These are phyloP conservation scores for Hymenopus coronatus DNA, from an alignment of 2,888 invertebrate species.

Conservation along the genomic window DNA sequence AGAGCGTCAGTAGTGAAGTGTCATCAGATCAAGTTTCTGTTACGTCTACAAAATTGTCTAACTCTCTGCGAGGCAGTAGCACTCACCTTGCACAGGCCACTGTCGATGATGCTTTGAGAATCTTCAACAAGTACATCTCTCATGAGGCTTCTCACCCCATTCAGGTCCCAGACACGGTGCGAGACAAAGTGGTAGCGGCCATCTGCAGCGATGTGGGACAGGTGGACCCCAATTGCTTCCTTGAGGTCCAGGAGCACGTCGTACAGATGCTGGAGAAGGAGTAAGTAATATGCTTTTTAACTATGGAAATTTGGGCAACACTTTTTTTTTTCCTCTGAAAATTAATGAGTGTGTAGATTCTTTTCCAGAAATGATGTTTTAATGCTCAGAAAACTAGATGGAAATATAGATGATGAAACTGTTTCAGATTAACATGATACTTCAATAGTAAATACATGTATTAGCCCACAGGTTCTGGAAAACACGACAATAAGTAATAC, in stretches of 20 bases:
- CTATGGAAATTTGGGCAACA: background rate
- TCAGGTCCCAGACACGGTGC: conserved; percentile 57
- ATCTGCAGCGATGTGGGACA: conserved; percentile 65
- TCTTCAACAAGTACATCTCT: conserved; percentile 76
- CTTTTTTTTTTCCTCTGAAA: background rate
- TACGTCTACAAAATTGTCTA: background rate
- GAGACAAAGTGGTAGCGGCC: conserved; percentile 61
- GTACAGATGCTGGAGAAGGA: conserved; percentile 66
- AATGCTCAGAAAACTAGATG: too few relatives aligned
- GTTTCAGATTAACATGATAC: too few relatives aligned
- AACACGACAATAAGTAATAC: too few relatives aligned
- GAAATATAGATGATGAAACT: too few relatives aligned
- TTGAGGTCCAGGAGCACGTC: conserved; percentile 67
- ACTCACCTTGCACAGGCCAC: conserved; percentile 18
- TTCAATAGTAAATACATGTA: too few relatives aligned
- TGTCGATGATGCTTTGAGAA: conserved; percentile 61
- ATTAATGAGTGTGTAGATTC: too few relatives aligned
- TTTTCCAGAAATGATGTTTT: too few relatives aligned
- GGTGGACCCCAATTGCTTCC: conserved; percentile 68
- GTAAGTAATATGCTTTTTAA: conserved; percentile 44
- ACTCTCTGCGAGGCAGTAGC: background rate
- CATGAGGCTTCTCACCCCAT: conserved; percentile 62
- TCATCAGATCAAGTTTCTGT: background rate
- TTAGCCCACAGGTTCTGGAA: too few relatives aligned
- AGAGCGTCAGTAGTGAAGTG: background rate